Conservation (phyloP, 2,888 invertebrate species). For the Margaritifera margaritifera region DNA sequence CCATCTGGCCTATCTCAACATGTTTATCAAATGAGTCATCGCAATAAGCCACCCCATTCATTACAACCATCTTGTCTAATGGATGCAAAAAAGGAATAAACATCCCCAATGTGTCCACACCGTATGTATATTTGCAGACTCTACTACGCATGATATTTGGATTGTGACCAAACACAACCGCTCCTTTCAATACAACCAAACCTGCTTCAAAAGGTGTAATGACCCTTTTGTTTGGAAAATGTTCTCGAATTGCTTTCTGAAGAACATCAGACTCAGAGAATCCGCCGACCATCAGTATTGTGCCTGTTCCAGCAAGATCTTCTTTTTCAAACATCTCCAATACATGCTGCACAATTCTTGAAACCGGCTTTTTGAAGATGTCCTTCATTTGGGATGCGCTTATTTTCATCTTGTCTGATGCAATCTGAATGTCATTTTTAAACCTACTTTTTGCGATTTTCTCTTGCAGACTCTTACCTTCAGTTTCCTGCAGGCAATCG, state of each 20-base stretch:
- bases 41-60: background rate
- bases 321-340: no score
- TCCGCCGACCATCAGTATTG: constrained; percentile 2
- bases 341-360: no score
- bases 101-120: background rate
- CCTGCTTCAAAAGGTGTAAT: constrained; percentile 1
- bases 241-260: background rate
- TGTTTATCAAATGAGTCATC: constrained; percentile 1
- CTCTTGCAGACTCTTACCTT: no score
- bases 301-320: background rate
- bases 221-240: background rate
- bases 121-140: constrained; percentile 4
- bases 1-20: background rate
- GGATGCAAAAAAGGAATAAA: background rate
- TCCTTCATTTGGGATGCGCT: no score
- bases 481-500: no score
- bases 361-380: no score
- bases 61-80: background rate
- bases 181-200: constrained; percentile 1
- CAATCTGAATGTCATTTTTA: no score
- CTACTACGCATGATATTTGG: constrained; percentile 1
- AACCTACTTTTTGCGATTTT: no score
- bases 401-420: no score
- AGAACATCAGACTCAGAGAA: constrained; percentile 4
- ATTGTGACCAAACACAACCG: constrained; percentile 3